Conservation (phyloP, 2,113 vertebrate species). For the Acinonyx jubatus region DNA sequence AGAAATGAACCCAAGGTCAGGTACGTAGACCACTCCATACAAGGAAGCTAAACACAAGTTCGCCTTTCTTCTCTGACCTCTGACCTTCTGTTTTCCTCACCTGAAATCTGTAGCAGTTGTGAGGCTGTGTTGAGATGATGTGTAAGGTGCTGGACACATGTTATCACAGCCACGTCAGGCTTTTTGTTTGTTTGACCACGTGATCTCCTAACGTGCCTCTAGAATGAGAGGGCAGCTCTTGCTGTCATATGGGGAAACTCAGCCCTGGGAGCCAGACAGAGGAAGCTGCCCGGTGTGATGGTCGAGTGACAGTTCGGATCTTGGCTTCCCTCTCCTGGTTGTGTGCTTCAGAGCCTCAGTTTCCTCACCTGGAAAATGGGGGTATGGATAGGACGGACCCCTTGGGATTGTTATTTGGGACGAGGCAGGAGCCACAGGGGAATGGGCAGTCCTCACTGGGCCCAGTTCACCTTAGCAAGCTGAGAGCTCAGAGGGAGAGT, state of each 20-base stretch:
- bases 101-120: neutral
- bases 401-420: neutral
- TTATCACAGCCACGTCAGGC: neutral
- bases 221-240: neutral
- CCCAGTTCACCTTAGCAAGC: neutral
- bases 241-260: neutral
- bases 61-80: neutral
- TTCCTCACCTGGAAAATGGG: neutral
- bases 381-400: neutral
- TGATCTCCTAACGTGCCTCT: neutral
- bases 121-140: neutral
- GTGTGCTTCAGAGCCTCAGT: neutral
- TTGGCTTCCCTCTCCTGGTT: neutral
- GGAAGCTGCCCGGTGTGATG: neutral
- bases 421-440: rapidly evolving
- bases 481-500: neutral
- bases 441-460: neutral
- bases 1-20: neutral
- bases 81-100: neutral
- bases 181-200: neutral
- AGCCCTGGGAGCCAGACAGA: neutral
- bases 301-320: neutral
- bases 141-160: neutral
- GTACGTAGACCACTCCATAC: neutral
- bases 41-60: neutral